These are phyloP conservation scores for Grammomys surdaster DNA, from an alignment of 2,113 vertebrate genomes.

Conservation along the genomic window DNA sequence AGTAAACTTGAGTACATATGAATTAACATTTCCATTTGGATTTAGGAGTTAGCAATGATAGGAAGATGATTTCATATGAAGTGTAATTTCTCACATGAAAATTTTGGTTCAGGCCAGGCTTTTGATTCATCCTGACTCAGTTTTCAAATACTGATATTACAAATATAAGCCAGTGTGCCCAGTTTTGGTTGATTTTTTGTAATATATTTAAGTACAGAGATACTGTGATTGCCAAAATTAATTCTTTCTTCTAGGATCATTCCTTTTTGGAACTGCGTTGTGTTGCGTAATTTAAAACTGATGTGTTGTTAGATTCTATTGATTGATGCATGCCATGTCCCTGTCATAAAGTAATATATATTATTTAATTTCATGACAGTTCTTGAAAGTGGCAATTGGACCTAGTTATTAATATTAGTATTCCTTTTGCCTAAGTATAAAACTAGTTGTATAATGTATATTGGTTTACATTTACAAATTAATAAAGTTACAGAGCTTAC, in stretches of 20 bases:
- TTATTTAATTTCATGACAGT: conserved; percentile 15
- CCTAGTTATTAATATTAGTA: background rate
- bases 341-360: conserved; percentile 8
- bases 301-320: background rate
- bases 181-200: conserved; percentile 34
- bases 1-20: background rate
- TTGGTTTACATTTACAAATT: conserved; percentile 40
- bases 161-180: background rate
- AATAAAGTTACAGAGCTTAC: conserved; percentile 30
- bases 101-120: background rate
- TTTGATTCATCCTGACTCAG: background rate
- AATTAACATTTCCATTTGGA: conserved; percentile 30
- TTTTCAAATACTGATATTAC: background rate
- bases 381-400: background rate
- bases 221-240: background rate
- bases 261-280: background rate
- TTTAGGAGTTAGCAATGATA: conserved; percentile 58
- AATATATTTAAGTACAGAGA: conserved; percentile 22
- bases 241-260: too few species aligned
- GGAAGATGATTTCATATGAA: conserved; percentile 43
- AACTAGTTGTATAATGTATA: conserved; percentile 1
- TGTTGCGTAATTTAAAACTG: conserved; percentile 36
- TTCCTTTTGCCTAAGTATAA: conserved; percentile 33
- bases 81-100: conserved; percentile 26
- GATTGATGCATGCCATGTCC: background rate